Conservation (phyloP, 2,888 invertebrate species). For the Ptycholaimellus sp. region DNA sequence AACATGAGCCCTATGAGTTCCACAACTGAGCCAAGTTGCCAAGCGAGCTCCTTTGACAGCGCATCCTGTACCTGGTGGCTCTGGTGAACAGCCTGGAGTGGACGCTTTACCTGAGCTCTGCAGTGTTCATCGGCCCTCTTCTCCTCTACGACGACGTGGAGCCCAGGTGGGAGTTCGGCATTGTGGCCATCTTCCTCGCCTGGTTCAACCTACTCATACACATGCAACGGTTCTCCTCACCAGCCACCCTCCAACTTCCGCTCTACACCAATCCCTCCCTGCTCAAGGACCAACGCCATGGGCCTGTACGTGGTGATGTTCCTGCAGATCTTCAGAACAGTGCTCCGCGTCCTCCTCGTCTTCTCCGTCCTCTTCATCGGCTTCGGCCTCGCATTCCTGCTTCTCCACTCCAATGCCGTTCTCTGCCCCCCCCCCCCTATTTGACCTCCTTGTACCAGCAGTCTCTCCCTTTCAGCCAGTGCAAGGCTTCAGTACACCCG, state of each 20-base stretch:
- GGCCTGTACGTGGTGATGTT: slow-evolving; percentile 88
- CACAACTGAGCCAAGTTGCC: too few species aligned
- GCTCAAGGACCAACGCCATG: too few species aligned
- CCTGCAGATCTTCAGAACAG: slow-evolving; percentile 52
- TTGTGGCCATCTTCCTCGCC: slow-evolving; percentile 58
- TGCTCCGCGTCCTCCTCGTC: slow-evolving; percentile 58
- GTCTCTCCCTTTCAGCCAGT: too few species aligned
- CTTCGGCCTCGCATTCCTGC: slow-evolving; percentile 62
- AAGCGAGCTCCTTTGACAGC: too few species aligned
- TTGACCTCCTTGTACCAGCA: too few species aligned
- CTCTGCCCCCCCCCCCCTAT: too few species aligned
- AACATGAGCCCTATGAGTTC: too few species aligned
- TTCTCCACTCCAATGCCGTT: slow-evolving; percentile 24
- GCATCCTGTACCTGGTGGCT: slow-evolving; percentile 26
- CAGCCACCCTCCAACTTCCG: too few species aligned
- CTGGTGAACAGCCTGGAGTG: slow-evolving; percentile 46
- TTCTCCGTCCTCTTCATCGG: slow-evolving; percentile 72
- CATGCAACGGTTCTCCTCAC: slow-evolving; percentile 54
- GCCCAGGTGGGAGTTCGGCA: too few species aligned
- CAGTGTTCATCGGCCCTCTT: slow-evolving; percentile 40
- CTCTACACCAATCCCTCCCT: too few species aligned
- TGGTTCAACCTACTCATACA: slow-evolving; percentile 65
- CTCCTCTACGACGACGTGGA: too few species aligned
- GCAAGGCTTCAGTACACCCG: neutral
- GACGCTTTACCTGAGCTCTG: slow-evolving; percentile 48